Evolutionary conservation across 92 coral and sea anemone genomes (phyloP).

Genomic region (Isaurus tuberculatus): DNA sequence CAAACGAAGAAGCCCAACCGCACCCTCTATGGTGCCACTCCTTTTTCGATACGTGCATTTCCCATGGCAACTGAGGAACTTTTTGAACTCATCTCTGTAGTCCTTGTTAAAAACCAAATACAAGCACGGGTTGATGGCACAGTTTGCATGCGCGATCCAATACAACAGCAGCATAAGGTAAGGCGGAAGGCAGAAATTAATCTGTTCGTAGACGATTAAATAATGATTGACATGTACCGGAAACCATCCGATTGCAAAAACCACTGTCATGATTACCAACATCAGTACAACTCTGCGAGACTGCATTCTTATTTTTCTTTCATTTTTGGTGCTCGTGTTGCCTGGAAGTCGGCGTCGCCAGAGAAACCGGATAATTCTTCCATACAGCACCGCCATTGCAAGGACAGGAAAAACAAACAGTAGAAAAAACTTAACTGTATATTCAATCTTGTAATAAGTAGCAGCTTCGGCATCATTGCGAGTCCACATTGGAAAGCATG

Average conservation of each 20-base stretch:
- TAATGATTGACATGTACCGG: constrained; percentile 44
- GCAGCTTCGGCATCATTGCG: not conserved
- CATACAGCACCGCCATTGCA: not conserved
- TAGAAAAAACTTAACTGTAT: constrained; percentile 13
- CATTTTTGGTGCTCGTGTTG: constrained; percentile 17
- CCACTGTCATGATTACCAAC: constrained; percentile 37
- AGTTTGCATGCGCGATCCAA: constrained; percentile 44
- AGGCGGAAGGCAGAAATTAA: not conserved
- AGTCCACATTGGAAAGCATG: constrained; percentile 9
- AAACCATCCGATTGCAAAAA: constrained; percentile 50
- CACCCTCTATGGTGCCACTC: no score
- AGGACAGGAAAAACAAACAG: constrained; percentile 13
- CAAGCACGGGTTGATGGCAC: constrained; percentile 34
- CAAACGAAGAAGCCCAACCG: not conserved
- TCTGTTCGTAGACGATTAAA: not conserved
- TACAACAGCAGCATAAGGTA: not conserved
- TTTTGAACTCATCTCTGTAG: constrained; percentile 35
- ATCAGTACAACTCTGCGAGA: constrained; percentile 32
- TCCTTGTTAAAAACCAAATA: constrained; percentile 39
- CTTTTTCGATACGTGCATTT: not conserved
- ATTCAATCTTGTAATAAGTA: not conserved
- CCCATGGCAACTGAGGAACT: not conserved
- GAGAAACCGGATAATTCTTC: constrained; percentile 27
- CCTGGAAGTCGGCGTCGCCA: constrained; percentile 38
- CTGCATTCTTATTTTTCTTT: constrained; percentile 27